phyloP scores from a whole-genome alignment of 1,140 invertebrate genomes.

The Lamellibrachia luymesi region DNA sequence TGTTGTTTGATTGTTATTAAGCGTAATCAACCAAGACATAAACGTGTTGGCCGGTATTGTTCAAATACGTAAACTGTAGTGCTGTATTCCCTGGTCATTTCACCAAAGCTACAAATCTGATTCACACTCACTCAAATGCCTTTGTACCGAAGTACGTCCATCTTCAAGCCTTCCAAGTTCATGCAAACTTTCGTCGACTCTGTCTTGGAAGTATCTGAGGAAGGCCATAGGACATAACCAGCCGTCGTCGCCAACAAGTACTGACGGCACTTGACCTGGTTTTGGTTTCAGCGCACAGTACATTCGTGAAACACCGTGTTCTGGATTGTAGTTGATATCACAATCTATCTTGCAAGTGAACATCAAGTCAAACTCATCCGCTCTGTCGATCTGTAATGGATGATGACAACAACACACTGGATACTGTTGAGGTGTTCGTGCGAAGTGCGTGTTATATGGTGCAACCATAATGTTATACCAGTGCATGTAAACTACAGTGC shows the following conservation, averaged over 20 bases:
- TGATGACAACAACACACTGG: not conserved
- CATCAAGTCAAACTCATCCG: slow-evolving; percentile 13
- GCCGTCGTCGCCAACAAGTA: not conserved
- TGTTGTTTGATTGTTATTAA: too few species aligned
- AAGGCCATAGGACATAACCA: not conserved
- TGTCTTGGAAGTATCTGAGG: slow-evolving; percentile 4
- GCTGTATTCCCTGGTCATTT: too few species aligned
- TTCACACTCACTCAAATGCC: not conserved
- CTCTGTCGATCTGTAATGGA: slow-evolving; percentile 2
- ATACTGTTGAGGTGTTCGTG: not conserved
- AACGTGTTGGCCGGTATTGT: too few species aligned
- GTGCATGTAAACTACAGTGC: too few species aligned
- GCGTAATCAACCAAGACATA: too few species aligned
- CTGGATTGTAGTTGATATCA: not conserved
- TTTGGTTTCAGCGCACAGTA: not conserved
- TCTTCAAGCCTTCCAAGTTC: not conserved
- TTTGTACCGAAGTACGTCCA: not conserved
- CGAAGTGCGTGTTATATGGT: too few species aligned
- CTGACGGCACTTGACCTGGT: not conserved
- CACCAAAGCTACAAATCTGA: not conserved
- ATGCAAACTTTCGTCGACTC: not conserved
- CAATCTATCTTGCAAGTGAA: slow-evolving; percentile 1
- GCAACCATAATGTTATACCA: too few species aligned
- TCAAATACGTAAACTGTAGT: too few species aligned
- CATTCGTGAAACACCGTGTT: not conserved